phyloP scores from a whole-genome alignment of 2,888 invertebrate species.

The Mimas tiliae region DNA sequence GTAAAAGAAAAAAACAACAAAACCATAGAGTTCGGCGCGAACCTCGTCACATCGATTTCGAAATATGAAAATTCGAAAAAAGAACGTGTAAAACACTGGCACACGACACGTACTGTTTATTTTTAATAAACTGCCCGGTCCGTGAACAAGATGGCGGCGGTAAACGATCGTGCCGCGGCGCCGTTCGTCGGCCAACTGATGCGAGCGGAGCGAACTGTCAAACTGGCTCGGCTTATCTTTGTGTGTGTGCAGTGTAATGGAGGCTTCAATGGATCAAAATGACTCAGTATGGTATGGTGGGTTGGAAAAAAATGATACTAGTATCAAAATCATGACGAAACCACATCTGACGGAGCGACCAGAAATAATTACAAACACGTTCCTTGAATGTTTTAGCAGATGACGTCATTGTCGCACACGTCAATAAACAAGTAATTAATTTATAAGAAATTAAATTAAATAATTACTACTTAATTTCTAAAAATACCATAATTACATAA shows the following conservation, averaged over 20 bases:
- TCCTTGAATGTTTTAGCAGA: neutral
- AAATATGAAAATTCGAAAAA: slow-evolving; percentile 17
- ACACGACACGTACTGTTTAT: slow-evolving; percentile 72
- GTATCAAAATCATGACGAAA: slow-evolving; percentile 5
- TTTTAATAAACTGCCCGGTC: slow-evolving; percentile 69
- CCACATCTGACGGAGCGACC: neutral
- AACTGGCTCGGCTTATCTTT: slow-evolving; percentile 69
- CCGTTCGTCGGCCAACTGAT: slow-evolving; percentile 80
- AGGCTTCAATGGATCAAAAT: slow-evolving; percentile 70
- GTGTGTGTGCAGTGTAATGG: slow-evolving; percentile 43
- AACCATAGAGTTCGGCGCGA: slow-evolving; percentile 30
- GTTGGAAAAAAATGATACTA: slow-evolving; percentile 20
- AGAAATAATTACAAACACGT: neutral
- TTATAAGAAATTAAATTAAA: neutral
- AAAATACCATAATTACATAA: no score
- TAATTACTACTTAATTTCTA: neutral
- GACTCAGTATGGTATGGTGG: slow-evolving; percentile 28
- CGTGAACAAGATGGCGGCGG: slow-evolving; percentile 69
- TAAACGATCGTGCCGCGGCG: slow-evolving; percentile 71
- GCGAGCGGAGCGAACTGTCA: slow-evolving; percentile 70
- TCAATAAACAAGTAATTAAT: neutral
- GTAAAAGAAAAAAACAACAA: slow-evolving; percentile 58
- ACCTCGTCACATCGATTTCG: slow-evolving; percentile 31
- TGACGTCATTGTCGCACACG: neutral
- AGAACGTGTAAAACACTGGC: slow-evolving; percentile 49